Evolutionary conservation across 2,888 invertebrate species (phyloP), one percentile per base, ranked within the genome.

Genomic region (Keiferia lycopersicella): DNA sequence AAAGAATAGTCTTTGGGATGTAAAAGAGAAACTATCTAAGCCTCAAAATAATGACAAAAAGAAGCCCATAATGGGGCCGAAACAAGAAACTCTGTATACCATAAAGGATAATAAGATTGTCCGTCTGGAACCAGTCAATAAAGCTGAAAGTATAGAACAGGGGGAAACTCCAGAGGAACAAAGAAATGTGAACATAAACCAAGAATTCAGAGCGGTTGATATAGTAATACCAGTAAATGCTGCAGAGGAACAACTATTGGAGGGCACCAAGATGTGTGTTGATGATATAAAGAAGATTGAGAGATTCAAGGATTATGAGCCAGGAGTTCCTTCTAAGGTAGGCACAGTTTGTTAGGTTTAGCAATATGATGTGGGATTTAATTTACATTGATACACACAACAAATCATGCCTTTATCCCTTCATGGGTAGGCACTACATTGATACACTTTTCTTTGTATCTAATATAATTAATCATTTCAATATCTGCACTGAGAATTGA

Each of bases 221-320:
- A 84, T 88, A 69, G 83, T 86, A 45, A 65, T 84, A 39, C 88
- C 91, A 0, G 78, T 83, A 3, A 87, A 87, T 68, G 71, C 74
- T 45, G 84, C 87, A 0, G 88, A 88, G 63, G 78, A 83, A 50
- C 80, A 86, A 63, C 69, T 92, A 20, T 70, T 90, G 39, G 90
- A 90, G 75, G 88, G 89, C 11, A 90, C 91, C 0, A 91, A 92
- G 71, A 86, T 93, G 84, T 77, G 79, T 51, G 64, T 92, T 26
- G 92, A 92, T 73, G 91, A 93, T 71, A 93, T 93, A 30, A 91
- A 78, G 76, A 88, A 87, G 67, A 87, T 93, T 69, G 91, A 92
- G 0, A 83, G 89, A 69, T 94, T 93, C 71, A 82, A 87, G 70
- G 88, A 93, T 69, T 93, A 93, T 76, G 80, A 88, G 41, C 85